Conservation (phyloP, 2,113 vertebrate species). For the Pungitius pungitius region DNA sequence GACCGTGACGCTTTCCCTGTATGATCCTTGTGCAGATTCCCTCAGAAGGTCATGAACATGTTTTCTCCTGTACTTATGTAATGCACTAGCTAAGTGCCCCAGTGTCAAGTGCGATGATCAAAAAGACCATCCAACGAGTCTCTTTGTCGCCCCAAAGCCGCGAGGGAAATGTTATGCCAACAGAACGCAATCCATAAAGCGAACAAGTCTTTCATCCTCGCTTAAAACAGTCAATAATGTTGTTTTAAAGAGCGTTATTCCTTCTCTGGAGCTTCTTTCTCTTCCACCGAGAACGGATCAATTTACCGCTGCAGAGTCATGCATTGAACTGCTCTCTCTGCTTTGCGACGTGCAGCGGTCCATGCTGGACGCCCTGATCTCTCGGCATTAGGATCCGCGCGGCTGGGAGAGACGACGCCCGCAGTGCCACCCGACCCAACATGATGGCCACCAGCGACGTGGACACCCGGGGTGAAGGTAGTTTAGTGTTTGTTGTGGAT, state of each 20-base stretch:
- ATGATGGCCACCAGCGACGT: conserved; percentile 67
- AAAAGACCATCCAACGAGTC: not conserved
- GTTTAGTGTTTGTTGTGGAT: fast-evolving
- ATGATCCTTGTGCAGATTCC: not conserved
- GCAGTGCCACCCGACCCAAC: conserved; percentile 5
- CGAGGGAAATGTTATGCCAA: not conserved
- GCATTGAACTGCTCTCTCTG: not conserved
- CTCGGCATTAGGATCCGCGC: conserved; percentile 25
- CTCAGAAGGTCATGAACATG: conserved; percentile 4
- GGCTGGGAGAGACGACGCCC: conserved; percentile 27
- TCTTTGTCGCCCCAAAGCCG: not conserved
- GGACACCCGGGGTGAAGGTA: conserved; percentile 62
- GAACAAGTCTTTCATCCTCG: not conserved
- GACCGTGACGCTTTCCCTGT: not conserved
- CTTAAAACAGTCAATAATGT: not conserved
- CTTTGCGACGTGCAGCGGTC: not conserved
- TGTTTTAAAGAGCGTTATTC: not conserved
- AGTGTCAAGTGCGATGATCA: not conserved
- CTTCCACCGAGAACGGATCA: not conserved
- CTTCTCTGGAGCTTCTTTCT: no score
- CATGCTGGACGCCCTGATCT: conserved; percentile 33
- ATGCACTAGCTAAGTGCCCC: not conserved
- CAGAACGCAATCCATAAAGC: not conserved
- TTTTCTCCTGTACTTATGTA: conserved; percentile 4
- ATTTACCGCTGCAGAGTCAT: not conserved